Evolutionary conservation across 2,797 vertebrate species (phyloP), one percentile per base, ranked within the genome.

Genomic region (Percopsis omiscomaycus): DNA sequence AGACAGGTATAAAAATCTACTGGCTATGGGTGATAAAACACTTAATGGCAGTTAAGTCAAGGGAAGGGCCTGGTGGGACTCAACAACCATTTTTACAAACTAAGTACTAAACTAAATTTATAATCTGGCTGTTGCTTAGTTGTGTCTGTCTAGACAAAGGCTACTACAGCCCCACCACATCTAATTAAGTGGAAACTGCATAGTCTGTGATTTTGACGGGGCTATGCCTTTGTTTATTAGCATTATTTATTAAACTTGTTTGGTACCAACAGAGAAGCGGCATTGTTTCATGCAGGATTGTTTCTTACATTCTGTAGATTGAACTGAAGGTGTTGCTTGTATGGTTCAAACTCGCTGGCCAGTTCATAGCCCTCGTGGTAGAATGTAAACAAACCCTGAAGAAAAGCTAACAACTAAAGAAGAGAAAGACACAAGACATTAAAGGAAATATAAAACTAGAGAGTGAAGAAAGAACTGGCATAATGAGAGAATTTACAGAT

Each of bases 331-430:
- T 98, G 95, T 57, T 98, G 95, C 80, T 99, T 98, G 84, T 98
- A 98, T 0, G 97, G 97, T 56, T 96, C 94, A 84, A 99, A 98
- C 84, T 98, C 97, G 77, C 93, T 94, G 68, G 97, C 96, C 78
- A 98, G 88, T 80, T 99, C 97, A 42, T 98, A 99, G 81, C 97
- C 97, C 86, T 99, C 97, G 0, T 99, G 97, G 90, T 99, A 99
- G 91, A 98, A 98, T 0, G 96, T 99, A 86, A 98, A 98, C 84
- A 99, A 84, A 4, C 97, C 97, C 87, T 99, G 97, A 76, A 99
- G 95, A 86, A 99, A 99, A 10, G 97, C 96, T 89, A 99, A 84
- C 66, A 99, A 91, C 97, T 99, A 91, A 54, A 76, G 71, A 82
- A 73, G 83, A 89, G 84, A 81, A 77, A 63, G 46, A 55, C 47